Evolutionary conservation across 2,797 vertebrate genomes (phyloP), one percentile per base, ranked within the genome.

Genomic region (Lepus townsendii): DNA sequence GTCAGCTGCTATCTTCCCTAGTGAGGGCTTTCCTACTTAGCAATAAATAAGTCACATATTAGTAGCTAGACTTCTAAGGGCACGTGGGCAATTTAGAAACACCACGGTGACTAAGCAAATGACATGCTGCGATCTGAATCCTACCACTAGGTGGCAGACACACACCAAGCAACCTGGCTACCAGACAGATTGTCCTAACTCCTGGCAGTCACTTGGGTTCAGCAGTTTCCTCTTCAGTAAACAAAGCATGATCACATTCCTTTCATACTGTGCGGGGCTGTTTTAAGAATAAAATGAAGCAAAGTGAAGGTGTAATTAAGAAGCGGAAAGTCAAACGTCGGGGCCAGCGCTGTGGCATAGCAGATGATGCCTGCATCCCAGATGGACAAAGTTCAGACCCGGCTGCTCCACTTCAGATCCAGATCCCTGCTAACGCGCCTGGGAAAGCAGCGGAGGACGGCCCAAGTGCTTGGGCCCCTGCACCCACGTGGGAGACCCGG

Each of bases 111-210:
- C 60, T 20, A 65, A 68, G n/a, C 7, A 2, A 78, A 16, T 0
- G n/a, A 0, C 68, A 63, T 42, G 78, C 24, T 52, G 69, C 84
- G n/a, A 32, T 20, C 66, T n/a, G n/a, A 24, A 7, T 87, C 6
- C 4, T 32, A 38, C 89, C 97, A 17, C 89, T 63, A 96, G 95
- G 32, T 88, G 97, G 95, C 93, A 94, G 75, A 8, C 71, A 26
- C 8, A 26, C 63, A 32, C 26, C 82, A 72, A 16, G 3, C 27
- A 83, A 32, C 52, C 75, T 42, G 54, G 14, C 54, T 22, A n/a
- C 24, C 0, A 24, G 2, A 27, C 6, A 12, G 42, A 62, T 47
- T 24, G 50, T 1, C 14, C 17, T 2, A 24, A 24, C 2, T 57
- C 42, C 30, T 2, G 0, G 50, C 20, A 8, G 27, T 32, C 77